Conservation (phyloP, 2,888 invertebrate genomes). For the Geophilus truncorum region DNA sequence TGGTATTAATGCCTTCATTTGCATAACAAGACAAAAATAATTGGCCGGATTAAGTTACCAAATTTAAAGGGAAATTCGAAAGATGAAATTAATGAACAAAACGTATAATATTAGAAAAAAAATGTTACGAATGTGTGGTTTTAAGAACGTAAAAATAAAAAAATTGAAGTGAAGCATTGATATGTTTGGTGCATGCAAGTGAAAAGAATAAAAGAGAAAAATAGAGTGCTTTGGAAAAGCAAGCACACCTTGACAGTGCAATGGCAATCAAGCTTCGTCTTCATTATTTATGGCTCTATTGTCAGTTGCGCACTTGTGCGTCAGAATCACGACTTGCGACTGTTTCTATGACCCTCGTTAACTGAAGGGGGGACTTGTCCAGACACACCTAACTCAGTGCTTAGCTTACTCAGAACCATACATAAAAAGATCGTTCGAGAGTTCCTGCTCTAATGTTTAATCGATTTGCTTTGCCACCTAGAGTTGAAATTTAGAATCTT, state of each 20-base stretch:
- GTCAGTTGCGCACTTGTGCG: not conserved
- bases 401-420: no score
- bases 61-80: no score
- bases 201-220: not conserved
- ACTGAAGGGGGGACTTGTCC: not conserved
- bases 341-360: not conserved
- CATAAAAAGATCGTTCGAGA: no score
- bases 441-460: no score
- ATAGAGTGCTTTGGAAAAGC: not conserved
- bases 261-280: not conserved
- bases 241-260: not conserved
- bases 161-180: no score
- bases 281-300: conserved; percentile 5
- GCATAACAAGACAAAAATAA: not conserved
- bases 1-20: not conserved
- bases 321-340: not conserved
- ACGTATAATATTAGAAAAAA: no score
- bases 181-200: not conserved
- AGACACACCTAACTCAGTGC: no score
- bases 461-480: no score
- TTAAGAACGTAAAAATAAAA: no score
- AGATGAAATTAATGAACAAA: no score
- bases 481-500: no score
- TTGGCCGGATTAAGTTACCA: not conserved
- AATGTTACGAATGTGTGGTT: no score